Base-by-base conservation (phyloP, 2,113 vertebrate genomes). In the Poecile atricapillus region DNA sequence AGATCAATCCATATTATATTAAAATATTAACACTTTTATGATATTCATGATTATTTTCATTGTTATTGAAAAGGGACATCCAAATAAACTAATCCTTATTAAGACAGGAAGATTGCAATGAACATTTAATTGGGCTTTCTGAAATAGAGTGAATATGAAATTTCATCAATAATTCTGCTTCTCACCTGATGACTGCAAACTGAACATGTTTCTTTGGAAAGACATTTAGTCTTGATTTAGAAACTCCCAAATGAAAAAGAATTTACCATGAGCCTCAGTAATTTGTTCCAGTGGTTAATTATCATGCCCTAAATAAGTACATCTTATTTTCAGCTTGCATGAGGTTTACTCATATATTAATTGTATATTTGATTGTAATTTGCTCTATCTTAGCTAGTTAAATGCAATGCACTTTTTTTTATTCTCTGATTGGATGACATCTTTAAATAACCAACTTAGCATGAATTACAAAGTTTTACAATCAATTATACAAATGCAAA, bases 281-380 rank as follows among this genome's bases (percentile, higher is more conserved):
- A 95, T 95, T 93, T 91, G 50, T 90, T 93, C 87, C 94, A 90
- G 75, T 95, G 75, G 39, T 71, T 97, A 96, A 97, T 97, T 96
- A 95, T 83, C 85, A 39, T 90, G 76, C 88, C 47, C 94, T 95
- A 94, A 97, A 95, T 95, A 97, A 81, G 94, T 96, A 91, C 79
- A 97, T 90, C 91, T 94, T 95, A 95, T 97, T 97, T 96, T 91
- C 82, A 93, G 71, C 75, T 91, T 86, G 75, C 82, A 83, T 90
- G 79, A 95, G 71, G 68, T 95, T 96, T 94, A 92, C 79, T 96
- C 82, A 67, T 88, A 67, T 83, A 96, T 96, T 96, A 96, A 96
- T 96, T 86, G 92, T 95, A 70, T 93, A 93, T 95, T 93, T 96
- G 94, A 96, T 95, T 97, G 90, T 96, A 97, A 96, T 94, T 95